Evolutionary conservation across 2,113 vertebrate species (phyloP).

Genomic region (Gallinago jamesoni): DNA sequence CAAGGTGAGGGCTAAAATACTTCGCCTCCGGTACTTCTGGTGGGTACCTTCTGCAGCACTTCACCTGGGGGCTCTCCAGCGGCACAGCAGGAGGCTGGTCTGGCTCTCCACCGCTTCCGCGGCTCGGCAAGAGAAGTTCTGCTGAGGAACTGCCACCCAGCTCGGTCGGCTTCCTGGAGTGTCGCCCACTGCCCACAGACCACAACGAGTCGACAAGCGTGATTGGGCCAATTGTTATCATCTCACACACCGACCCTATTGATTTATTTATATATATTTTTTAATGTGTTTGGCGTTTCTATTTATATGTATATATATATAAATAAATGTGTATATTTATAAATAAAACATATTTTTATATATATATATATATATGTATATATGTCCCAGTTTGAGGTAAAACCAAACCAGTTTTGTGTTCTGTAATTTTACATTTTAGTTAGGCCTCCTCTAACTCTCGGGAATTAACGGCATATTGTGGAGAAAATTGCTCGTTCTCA

Average conservation of each 20-base stretch:
- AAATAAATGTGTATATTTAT: no score
- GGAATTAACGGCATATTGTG: no score
- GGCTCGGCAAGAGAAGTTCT: not conserved
- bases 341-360: no score
- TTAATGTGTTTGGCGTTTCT: not conserved
- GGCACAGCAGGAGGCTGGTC: accelerated
- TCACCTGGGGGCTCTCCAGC: not conserved
- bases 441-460: no score
- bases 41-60: not conserved
- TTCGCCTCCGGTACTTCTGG: not conserved
- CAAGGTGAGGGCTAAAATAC: not conserved
- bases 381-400: no score
- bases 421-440: no score
- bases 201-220: not conserved
- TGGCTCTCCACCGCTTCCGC: not conserved
- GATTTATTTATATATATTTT: no score
- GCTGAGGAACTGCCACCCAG: not conserved
- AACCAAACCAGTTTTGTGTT: no score
- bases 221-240: no score
- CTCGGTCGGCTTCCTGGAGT: not conserved
- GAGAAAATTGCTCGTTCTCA: no score
- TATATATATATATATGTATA: no score
- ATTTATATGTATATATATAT: not conserved
- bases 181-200: not conserved
- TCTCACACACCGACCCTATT: no score